phyloP scores from a whole-genome alignment of 2,797 vertebrate species.

The Pogoniulus pusillus region DNA sequence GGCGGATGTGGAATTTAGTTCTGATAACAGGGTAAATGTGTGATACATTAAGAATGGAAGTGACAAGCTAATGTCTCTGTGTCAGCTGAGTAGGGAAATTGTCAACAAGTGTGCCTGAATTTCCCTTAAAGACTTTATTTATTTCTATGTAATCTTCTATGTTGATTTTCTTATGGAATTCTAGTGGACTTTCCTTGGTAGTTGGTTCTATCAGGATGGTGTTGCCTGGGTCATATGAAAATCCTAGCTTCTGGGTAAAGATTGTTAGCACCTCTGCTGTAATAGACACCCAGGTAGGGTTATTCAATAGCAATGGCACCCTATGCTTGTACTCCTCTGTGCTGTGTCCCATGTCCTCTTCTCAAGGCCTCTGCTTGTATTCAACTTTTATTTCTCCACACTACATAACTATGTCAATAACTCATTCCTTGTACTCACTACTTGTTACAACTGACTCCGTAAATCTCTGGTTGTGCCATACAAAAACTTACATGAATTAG shows the following conservation, averaged over 20 bases:
- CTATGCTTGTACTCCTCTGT: background rate
- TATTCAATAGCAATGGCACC: background rate
- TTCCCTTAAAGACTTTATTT: background rate
- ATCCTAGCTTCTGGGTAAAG: background rate
- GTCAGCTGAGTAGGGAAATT: constrained; percentile 22
- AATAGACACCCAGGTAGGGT: background rate
- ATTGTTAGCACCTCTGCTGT: background rate
- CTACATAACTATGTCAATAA: background rate
- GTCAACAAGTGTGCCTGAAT: constrained; percentile 24
- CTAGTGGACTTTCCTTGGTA: background rate
- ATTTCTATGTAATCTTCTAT: background rate
- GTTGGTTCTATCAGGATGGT: background rate
- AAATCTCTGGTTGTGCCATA: background rate
- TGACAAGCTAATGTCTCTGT: constrained; percentile 25
- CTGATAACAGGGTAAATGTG: constrained; percentile 55
- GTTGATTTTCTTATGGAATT: background rate
- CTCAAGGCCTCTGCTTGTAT: background rate
- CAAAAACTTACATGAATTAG: background rate
- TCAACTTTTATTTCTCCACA: background rate
- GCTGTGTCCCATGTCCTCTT: background rate
- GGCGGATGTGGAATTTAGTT: constrained; percentile 57
- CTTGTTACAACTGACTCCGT: background rate
- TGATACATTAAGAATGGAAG: constrained; percentile 40
- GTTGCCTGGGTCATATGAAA: background rate
- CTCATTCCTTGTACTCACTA: background rate